Base-by-base conservation (phyloP, 2,888 invertebrate genomes). In the Podabrus alpinus region DNA sequence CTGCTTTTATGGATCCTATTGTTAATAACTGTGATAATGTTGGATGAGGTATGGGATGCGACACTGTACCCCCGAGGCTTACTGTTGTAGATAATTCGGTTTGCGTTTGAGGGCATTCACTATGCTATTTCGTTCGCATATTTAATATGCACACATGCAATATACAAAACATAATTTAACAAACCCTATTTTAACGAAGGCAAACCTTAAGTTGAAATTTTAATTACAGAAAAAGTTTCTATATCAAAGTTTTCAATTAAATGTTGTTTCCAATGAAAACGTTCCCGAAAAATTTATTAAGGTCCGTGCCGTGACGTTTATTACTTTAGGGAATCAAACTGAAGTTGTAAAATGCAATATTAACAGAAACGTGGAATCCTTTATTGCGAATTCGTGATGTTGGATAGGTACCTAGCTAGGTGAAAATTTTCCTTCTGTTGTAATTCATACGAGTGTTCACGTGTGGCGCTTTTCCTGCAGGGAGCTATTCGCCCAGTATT, bases 11-110 rank as follows among this genome's bases (percentile, higher is more conserved):
- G 45, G 29, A 71, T 45, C 64, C 62, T 45, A n/a, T 66, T 62
- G 70, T 71, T 71, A 71, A 71, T 71, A 71, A 71, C 70, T 29
- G 66, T 66, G 70, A 64, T 71, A 71, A 71, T 71, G 29, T 64
- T 64, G 25, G 16, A 45, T 71, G 70, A 71, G 64, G 64, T 59
- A 17, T 71, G 19, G 15, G 70, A 71, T 29, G 70, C 64, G 25
- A 62, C 70, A 71, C 21, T 71, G 66, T 59, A 21, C 70, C 70
- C 70, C 45, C 5, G 70, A 64, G 70, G 45, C 59, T 45, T 59
- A 29, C 17, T 71, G 66, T 66, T 71, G 29, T 71, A 19, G 70
- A 19, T 64, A 71, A 66, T 66, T 45, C 59, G 45, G 64, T 66
- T 17, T 64, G 45, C 15, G 64, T 29, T 62, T 11, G 62, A 15